These are phyloP conservation scores for Perca schrenkii DNA, from an alignment of 2,113 vertebrate genomes.

Conservation along the genomic window DNA sequence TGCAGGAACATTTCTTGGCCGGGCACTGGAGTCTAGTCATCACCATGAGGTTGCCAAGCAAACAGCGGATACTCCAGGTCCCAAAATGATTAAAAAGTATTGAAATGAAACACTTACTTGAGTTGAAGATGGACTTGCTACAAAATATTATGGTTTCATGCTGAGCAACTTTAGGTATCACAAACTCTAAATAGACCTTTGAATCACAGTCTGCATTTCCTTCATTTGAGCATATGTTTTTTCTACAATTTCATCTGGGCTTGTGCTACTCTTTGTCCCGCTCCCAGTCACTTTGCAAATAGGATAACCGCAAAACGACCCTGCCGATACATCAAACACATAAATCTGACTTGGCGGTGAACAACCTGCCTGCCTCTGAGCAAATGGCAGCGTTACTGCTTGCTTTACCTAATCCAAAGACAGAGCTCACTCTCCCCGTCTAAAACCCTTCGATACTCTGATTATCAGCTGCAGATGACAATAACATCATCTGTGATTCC, in stretches of 20 bases:
- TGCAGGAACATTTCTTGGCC: neutral
- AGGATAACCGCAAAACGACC: constrained; percentile 5
- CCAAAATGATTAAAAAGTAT: neutral
- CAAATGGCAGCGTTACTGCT: constrained; percentile 14
- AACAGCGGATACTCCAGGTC: neutral
- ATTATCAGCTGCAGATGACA: constrained; percentile 40
- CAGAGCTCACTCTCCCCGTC: constrained; percentile 1
- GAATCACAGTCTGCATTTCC: neutral
- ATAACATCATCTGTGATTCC: constrained; percentile 30
- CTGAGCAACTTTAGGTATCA: neutral
- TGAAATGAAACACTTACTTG: neutral
- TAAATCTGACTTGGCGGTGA: constrained; percentile 13
- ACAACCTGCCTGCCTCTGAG: constrained; percentile 14
- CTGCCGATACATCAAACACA: neutral
- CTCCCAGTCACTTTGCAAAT: neutral
- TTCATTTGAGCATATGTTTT: neutral
- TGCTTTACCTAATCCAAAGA: constrained; percentile 9
- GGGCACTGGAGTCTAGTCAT: neutral
- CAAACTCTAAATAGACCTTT: neutral
- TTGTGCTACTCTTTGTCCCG: neutral
- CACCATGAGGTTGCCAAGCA: neutral
- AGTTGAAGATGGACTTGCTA: neutral
- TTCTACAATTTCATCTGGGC: neutral
- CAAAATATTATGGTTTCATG: neutral
- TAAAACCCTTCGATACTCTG: neutral